Conservation (phyloP, 2,113 vertebrate species). For the Tamias sibiricus region DNA sequence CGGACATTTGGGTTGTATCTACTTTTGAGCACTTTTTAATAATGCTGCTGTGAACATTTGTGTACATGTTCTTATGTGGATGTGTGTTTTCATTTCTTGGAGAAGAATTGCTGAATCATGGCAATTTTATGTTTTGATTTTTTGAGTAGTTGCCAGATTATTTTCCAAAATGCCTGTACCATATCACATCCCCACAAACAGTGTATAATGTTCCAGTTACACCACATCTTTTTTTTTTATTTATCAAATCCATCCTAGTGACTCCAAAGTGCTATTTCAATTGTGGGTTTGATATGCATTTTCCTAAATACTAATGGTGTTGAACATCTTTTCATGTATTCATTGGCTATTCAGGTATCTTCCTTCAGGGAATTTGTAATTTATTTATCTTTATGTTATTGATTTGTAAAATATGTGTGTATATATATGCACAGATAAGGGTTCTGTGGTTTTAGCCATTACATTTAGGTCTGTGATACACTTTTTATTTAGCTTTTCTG, state of each 20-base stretch:
- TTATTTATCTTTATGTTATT: not conserved
- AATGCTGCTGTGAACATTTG: not conserved
- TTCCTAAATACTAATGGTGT: not conserved
- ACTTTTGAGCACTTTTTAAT: not conserved
- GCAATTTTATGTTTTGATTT: constrained; percentile 1
- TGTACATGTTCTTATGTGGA: not conserved
- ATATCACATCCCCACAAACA: not conserved
- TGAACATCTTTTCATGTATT: not conserved
- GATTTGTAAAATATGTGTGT: not conserved
- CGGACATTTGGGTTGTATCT: not conserved
- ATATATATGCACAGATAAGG: not conserved
- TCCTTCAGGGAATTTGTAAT: constrained; percentile 3
- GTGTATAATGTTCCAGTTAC: not conserved
- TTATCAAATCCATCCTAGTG: not conserved
- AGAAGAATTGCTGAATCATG: not conserved
- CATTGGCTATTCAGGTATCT: not conserved
- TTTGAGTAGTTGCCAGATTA: not conserved
- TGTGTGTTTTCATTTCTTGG: constrained; percentile 19
- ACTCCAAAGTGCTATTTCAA: constrained; percentile 24
- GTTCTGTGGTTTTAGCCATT: constrained; percentile 31
- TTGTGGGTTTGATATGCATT: constrained; percentile 17
- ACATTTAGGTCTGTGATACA: not conserved
- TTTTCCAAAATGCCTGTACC: not conserved
- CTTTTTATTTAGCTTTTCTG: not conserved
- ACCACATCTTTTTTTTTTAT: not conserved